Conservation (phyloP, 1,140 invertebrate species). For the Macrobrachium nipponense region DNA sequence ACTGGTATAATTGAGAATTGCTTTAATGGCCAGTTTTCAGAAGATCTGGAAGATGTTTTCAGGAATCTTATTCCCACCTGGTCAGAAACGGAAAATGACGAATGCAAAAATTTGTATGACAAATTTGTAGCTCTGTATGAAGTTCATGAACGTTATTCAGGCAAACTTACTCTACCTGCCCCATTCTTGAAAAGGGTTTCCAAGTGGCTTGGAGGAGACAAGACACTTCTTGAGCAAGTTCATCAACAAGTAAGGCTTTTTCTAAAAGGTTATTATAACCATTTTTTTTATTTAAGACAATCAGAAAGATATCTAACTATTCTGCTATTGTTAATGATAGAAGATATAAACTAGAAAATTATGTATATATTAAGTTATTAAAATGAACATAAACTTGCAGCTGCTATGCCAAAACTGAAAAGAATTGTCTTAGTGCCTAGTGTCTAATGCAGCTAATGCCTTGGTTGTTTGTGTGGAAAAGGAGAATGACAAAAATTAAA, state of each 20-base stretch:
- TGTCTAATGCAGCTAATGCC: too few relatives aligned
- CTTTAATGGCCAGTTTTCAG: conserved; percentile 25
- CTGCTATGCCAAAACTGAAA: too few relatives aligned
- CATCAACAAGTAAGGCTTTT: conserved; percentile 6
- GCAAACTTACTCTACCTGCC: background rate
- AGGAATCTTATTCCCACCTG: conserved; percentile 20
- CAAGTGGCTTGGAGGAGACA: background rate
- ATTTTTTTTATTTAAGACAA: background rate
- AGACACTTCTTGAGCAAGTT: conserved; percentile 5
- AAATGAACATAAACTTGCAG: too few relatives aligned
- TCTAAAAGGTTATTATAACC: background rate
- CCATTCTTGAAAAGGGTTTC: background rate
- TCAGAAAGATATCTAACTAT: too few relatives aligned
- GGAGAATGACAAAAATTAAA: too few relatives aligned
- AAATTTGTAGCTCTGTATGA: conserved; percentile 12
- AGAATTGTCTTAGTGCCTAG: too few relatives aligned
- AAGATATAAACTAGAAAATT: too few relatives aligned
- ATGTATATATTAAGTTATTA: too few relatives aligned
- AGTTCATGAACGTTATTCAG: conserved; percentile 19
- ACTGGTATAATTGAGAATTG: conserved; percentile 43
- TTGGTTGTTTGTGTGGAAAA: too few relatives aligned
- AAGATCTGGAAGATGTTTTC: conserved; percentile 43
- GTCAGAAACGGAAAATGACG: conserved; percentile 31
- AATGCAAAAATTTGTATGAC: conserved; percentile 12
- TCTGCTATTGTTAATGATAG: too few relatives aligned